phyloP scores from a whole-genome alignment of 2,797 vertebrate genomes.

The Epinephelus malabaricus region DNA sequence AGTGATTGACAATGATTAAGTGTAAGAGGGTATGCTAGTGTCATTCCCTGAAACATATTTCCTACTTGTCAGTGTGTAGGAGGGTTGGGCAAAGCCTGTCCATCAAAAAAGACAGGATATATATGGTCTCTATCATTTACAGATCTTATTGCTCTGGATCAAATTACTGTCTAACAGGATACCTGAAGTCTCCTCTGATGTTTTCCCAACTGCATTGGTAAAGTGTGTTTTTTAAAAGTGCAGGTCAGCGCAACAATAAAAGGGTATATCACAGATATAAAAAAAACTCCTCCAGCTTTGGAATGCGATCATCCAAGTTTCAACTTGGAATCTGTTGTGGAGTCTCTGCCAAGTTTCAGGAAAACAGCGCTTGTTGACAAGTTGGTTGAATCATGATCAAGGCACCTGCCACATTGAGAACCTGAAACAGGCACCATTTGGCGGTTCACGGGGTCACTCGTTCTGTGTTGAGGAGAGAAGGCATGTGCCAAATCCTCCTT shows the following conservation, averaged over 20 bases:
- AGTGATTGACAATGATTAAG: slow-evolving; percentile 87
- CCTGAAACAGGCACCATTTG: slow-evolving; percentile 88
- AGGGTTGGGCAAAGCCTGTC: slow-evolving; percentile 81
- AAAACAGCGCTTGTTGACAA: slow-evolving; percentile 86
- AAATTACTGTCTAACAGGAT: slow-evolving; percentile 63
- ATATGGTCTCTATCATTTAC: slow-evolving; percentile 59
- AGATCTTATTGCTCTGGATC: slow-evolving; percentile 66
- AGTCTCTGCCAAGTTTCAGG: slow-evolving; percentile 84
- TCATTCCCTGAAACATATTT: slow-evolving; percentile 86
- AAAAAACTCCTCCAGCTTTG: slow-evolving; percentile 65
- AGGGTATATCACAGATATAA: slow-evolving; percentile 18
- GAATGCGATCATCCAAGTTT: slow-evolving; percentile 78
- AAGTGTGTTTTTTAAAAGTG: slow-evolving; percentile 43
- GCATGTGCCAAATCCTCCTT: slow-evolving; percentile 79
- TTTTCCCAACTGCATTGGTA: slow-evolving; percentile 29
- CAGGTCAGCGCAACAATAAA: slow-evolving; percentile 58
- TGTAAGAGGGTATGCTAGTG: slow-evolving; percentile 84
- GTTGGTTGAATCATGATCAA: slow-evolving; percentile 85
- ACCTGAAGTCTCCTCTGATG: slow-evolving; percentile 59
- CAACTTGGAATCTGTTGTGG: slow-evolving; percentile 80
- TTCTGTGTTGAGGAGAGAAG: slow-evolving; percentile 71
- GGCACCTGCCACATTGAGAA: slow-evolving; percentile 86
- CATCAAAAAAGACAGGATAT: slow-evolving; percentile 81
- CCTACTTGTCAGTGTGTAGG: slow-evolving; percentile 81
- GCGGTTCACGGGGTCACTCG: slow-evolving; percentile 80